Evolutionary conservation across 2,888 invertebrate species (phyloP).

Genomic region (Drosophila algonquin): DNA sequence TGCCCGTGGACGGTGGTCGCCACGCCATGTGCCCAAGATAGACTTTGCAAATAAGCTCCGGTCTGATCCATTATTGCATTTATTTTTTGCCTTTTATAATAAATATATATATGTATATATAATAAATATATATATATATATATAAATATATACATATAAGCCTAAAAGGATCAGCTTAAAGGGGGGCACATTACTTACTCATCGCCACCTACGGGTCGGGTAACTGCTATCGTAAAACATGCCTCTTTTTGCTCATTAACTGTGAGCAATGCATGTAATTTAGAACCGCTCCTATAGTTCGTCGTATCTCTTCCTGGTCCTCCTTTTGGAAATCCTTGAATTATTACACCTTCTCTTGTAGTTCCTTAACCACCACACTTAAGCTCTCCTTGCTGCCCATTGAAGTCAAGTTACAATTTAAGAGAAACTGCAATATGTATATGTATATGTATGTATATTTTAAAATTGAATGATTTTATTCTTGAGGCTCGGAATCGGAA

Average conservation of each 20-base stretch:
- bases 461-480: constrained; percentile 85
- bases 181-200: no score
- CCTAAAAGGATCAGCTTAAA: no score
- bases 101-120: neutral
- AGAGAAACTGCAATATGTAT: constrained; percentile 75
- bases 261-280: no score
- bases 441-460: constrained; percentile 77
- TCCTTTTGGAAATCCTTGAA: no score
- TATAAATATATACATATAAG: no score
- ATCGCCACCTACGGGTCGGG: no score
- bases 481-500: constrained; percentile 81
- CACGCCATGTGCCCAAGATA: constrained; percentile 91
- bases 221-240: no score
- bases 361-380: no score
- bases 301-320: no score
- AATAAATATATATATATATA: neutral
- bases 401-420: neutral
- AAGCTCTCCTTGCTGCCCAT: neutral
- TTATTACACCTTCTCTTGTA: no score
- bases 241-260: no score
- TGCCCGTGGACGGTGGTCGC: constrained; percentile 97
- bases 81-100: constrained; percentile 85
- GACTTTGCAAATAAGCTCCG: neutral
- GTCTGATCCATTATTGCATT: neutral
- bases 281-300: no score